Conservation (phyloP, 2,888 invertebrate species). For the Acleris cristana region DNA sequence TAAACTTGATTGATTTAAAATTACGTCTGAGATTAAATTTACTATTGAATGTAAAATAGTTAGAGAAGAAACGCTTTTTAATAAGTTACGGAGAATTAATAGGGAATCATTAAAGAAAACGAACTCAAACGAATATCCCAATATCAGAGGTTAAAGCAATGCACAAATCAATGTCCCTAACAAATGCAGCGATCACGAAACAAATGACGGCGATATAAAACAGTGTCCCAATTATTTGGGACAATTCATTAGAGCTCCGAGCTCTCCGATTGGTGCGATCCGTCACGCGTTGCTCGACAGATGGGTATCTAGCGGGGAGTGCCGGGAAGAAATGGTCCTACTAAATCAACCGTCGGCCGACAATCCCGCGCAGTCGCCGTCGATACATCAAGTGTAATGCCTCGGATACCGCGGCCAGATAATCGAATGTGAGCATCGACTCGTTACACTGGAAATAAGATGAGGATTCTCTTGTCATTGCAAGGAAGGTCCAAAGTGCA, state of each 20-base stretch:
- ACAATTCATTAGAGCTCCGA: constrained; percentile 82
- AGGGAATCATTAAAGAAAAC: constrained; percentile 14
- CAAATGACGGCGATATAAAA: constrained; percentile 81
- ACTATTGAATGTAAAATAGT: background rate
- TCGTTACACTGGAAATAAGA: constrained; percentile 82
- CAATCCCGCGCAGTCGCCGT: constrained; percentile 80
- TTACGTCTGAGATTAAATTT: background rate
- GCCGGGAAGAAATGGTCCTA: constrained; percentile 79
- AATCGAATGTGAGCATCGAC: constrained; percentile 83
- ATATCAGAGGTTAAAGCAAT: constrained; percentile 71
- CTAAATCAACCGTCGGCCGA: constrained; percentile 80
- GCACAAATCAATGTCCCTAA: constrained; percentile 77
- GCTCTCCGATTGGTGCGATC: constrained; percentile 76
- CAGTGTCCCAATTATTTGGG: constrained; percentile 82
- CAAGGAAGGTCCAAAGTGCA: constrained; percentile 60
- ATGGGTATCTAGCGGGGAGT: constrained; percentile 78
- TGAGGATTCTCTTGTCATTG: constrained; percentile 68
- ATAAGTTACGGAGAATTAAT: constrained; percentile 3
- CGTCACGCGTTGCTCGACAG: constrained; percentile 75
- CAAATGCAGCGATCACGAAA: constrained; percentile 78
- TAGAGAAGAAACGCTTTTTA: background rate
- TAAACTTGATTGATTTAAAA: constrained; percentile 2
- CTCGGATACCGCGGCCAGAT: constrained; percentile 82
- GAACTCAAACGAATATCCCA: constrained; percentile 56
- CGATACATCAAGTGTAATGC: constrained; percentile 83